Evolutionary conservation across 2,888 invertebrate species (phyloP), one percentile per base, ranked within the genome.

Genomic region (Pemphredon lugubris): DNA sequence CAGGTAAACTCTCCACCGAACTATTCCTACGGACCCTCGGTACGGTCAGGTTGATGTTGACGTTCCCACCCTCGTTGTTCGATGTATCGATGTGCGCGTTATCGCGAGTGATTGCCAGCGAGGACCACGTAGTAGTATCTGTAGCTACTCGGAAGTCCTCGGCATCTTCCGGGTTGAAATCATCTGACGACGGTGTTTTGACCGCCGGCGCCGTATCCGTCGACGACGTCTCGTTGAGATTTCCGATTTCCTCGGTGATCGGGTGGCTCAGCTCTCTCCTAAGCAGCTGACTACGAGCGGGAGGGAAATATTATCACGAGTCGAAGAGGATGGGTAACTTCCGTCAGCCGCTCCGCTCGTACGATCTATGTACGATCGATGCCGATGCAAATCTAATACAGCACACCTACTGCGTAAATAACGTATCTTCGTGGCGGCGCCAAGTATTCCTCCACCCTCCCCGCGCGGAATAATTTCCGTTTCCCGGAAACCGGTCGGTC

Each of bases 1-100:
- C 92, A 37, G 90, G 88, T 37, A 92, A 87, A 84, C 91, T 92
- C 85, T 92, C 92, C 87, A 91, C 90, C 80, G 92, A 92, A 57
- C 91, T 91, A 67, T 79, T 85, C 21, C 80, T 82, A 37, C 81
- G 85, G 30, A 83, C 70, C 40, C 76, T 82, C 7, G 85, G 75
- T 14, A 77, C 65, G 6, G 85, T 79, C 14, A 87, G 73, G 65
- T 87, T 88, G 72, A 87, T 87, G 71, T 87, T 87, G 54, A 83
- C 75, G 69, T 85, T 85, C 39, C 64, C 61, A 11, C 50, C 45
- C 14, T 61, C 69, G 63, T 71, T 74, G 18, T 82, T 85, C n/a
- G n/a, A n/a, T n/a, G n/a, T n/a, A n/a, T n/a, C n/a, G n/a, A n/a
- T n/a, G 74, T 83, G 79, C 39, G 80, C 80, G 64, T 85, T 84